These are phyloP conservation scores for Callyntrura guangdongensis DNA, from an alignment of 2,888 invertebrate species.

Conservation along the genomic window DNA sequence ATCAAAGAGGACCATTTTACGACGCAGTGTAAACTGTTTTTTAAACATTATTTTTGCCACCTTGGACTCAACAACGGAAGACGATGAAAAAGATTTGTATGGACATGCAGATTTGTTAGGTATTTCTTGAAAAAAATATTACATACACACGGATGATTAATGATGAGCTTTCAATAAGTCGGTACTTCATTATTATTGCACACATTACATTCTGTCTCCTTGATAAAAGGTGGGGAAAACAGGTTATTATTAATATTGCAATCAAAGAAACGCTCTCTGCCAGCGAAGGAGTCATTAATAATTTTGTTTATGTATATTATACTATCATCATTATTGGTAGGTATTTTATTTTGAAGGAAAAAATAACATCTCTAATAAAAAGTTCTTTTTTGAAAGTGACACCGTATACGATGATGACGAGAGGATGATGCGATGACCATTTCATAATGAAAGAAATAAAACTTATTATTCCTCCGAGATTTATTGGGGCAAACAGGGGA, in stretches of 20 bases:
- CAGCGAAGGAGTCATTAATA: constrained; percentile 31
- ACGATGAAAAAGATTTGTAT: background rate
- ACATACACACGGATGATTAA: constrained; percentile 14
- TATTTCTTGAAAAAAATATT: background rate
- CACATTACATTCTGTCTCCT: background rate
- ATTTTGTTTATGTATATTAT: constrained; percentile 12
- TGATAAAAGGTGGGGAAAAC: background rate
- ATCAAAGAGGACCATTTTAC: background rate
- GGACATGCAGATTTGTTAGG: background rate
- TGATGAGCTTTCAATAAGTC: constrained; percentile 46
- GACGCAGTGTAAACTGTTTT: too few species aligned
- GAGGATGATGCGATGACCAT: background rate
- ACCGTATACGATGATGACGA: background rate
- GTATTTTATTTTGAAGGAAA: background rate
- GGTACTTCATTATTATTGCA: constrained; percentile 2
- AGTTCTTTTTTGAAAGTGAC: constrained; percentile 27
- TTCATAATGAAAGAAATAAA: background rate
- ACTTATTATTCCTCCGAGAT: background rate
- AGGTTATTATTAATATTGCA: constrained; percentile 34
- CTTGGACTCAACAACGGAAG: too few species aligned
- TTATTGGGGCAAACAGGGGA: background rate
- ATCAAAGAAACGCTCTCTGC: background rate
- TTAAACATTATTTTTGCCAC: too few species aligned
- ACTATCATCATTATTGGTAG: background rate
- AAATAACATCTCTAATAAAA: background rate